Base-by-base conservation (phyloP, 2,113 vertebrate genomes). In the Phyllopteryx taeniolatus region DNA sequence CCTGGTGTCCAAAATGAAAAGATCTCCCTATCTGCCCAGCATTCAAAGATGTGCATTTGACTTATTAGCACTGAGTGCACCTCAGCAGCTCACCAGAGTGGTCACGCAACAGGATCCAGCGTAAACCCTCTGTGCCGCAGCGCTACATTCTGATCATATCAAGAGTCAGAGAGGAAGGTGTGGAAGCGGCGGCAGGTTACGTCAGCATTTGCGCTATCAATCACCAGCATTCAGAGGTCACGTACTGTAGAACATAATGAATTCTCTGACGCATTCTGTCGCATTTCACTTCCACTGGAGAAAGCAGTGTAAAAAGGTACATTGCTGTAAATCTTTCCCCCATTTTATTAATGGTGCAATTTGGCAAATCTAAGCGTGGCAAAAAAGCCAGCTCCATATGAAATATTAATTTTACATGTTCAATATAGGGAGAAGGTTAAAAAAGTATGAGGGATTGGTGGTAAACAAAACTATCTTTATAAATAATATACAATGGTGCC, bases 191-290 rank as follows among this genome's bases (percentile, higher is more conserved):
- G 72, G 74, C 17, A 56, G 53, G 77, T 72, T 85, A 86, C 83
- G 79, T 89, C 87, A 91, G 79, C 83, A 71, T 72, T 65, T 61
- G 81, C 62, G 68, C 77, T 79, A 89, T 91, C 88, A 88, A 81
- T 91, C 86, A 86, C 75, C n/a, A 74, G 78, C 83, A 90, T 90
- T 84, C 85, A 85, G 87, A 83, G 87, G 88, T 90, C 88, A 86
- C 68, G 53, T 69, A 54, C 47, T 19, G 47, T 77, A 78, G 75
- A 78, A 43, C 82, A 84, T 85, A 74, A 86, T 79, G 78, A 74
- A 80, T 88, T 85, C 73, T 78, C 75, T 60, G 63, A 73, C 72
- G 71, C 68, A 42, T 67, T 68, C 73, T 19, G 56, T 70, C 22
- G 9, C 67, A 54, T 74, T 71, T 75, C 46, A 64, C 68, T 76